Conservation (phyloP, 2,888 invertebrate species). For the Scaeva pyrastri region DNA sequence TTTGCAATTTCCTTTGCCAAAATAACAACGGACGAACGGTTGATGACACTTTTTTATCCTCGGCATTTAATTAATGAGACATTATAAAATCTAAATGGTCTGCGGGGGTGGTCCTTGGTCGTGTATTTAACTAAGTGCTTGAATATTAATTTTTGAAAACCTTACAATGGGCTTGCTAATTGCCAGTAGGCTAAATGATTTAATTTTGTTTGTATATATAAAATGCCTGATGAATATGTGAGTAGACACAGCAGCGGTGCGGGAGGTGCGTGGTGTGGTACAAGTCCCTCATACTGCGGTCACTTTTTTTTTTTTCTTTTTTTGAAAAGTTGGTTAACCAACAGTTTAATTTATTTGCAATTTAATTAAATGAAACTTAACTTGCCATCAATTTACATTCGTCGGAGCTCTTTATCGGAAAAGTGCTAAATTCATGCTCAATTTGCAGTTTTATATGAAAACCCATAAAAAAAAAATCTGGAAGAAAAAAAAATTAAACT, state of each 20-base stretch:
- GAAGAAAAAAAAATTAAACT: slow-evolving; percentile 12
- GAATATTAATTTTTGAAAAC: slow-evolving; percentile 48
- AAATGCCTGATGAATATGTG: slow-evolving; percentile 14
- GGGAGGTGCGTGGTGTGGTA: no score
- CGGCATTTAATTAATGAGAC: slow-evolving; percentile 71
- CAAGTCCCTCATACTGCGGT: background rate
- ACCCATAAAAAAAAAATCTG: background rate
- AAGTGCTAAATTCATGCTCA: slow-evolving; percentile 61
- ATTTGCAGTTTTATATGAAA: slow-evolving; percentile 60
- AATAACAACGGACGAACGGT: slow-evolving; percentile 47
- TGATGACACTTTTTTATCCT: slow-evolving; percentile 73
- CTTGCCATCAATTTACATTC: slow-evolving; percentile 66
- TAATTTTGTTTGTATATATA: slow-evolving; percentile 56
- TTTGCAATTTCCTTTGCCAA: slow-evolving; percentile 39
- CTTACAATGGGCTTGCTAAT: slow-evolving; percentile 60
- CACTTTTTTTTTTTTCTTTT: slow-evolving; percentile 2
- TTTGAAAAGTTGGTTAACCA: slow-evolving; percentile 60
- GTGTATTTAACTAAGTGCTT: slow-evolving; percentile 44
- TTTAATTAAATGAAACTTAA: slow-evolving; percentile 66
- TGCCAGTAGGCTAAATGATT: slow-evolving; percentile 60
- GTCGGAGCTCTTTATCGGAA: slow-evolving; percentile 14
- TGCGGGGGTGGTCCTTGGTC: slow-evolving; percentile 5
- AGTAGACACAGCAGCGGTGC: background rate
- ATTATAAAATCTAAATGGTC: slow-evolving; percentile 69
- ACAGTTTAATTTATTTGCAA: slow-evolving; percentile 70